Evolutionary conservation across 1,140 invertebrate genomes (phyloP).

Genomic region (Temnothorax longispinosus): DNA sequence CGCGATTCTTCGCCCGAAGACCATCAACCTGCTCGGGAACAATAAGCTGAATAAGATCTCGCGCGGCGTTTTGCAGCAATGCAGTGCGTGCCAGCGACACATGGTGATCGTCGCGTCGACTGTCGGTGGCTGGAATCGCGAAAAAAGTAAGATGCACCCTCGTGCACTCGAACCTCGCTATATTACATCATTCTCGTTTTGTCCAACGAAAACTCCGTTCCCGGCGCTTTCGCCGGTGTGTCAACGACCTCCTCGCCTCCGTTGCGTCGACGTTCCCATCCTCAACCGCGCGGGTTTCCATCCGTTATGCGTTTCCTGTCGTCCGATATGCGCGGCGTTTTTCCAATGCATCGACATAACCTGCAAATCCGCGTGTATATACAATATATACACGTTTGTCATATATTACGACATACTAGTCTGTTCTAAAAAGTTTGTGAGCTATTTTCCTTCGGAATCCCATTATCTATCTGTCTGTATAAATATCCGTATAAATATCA

Average conservation of each 20-base stretch:
- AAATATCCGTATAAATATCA: not conserved
- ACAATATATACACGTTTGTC: not conserved
- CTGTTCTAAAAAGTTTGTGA: not conserved
- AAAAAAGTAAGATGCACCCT: slow-evolving; percentile 78
- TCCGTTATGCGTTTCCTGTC: not conserved
- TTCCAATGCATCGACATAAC: slow-evolving; percentile 21
- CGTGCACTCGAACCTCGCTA: slow-evolving; percentile 21
- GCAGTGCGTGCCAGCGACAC: slow-evolving; percentile 74
- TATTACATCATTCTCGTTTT: slow-evolving; percentile 79
- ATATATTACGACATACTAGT: not conserved
- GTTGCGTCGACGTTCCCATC: not conserved
- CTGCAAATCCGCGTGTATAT: slow-evolving; percentile 2
- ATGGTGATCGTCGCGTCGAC: slow-evolving; percentile 64
- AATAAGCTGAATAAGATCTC: slow-evolving; percentile 78
- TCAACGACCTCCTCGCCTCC: not conserved
- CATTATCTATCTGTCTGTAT: not conserved
- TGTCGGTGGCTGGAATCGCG: slow-evolving; percentile 74
- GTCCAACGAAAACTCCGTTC: not conserved
- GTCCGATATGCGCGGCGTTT: not conserved
- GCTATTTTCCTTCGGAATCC: not conserved
- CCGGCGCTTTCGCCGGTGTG: not conserved
- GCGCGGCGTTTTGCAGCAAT: slow-evolving; percentile 67
- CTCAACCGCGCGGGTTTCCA: not conserved
- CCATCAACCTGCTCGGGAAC: slow-evolving; percentile 79
- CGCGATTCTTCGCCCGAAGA: slow-evolving; percentile 79